A percentile compares a stretch with the other conserved stretches of the same genome.
Evolutionary conservation across 1,140 invertebrate species (phyloP).

Genomic region (Drosophila fuyamai): DNA sequence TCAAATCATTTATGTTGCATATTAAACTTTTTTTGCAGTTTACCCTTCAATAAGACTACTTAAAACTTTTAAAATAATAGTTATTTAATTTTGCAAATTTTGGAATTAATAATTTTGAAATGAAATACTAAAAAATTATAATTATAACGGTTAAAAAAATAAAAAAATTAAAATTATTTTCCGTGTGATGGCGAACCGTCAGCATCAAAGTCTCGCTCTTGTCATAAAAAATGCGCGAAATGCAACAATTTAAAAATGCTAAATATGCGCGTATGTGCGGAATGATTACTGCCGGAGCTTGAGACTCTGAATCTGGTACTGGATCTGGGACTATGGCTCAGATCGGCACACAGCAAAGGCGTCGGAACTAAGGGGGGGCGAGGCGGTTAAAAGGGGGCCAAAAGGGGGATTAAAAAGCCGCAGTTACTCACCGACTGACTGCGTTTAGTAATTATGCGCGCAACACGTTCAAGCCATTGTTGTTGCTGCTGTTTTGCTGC

Average conservation of each 20-base stretch:
- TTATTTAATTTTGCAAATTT: too few relatives aligned
- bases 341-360: constrained; percentile 36
- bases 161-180: too few relatives aligned
- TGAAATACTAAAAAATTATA: too few relatives aligned
- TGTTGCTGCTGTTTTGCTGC: constrained; percentile 25
- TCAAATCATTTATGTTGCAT: too few relatives aligned
- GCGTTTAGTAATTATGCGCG: constrained; percentile 74
- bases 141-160: too few relatives aligned
- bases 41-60: too few relatives aligned
- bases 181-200: constrained; percentile 31
- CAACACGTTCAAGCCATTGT: constrained; percentile 72
- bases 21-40: too few relatives aligned
- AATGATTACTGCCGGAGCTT: constrained; percentile 62
- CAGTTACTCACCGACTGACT: constrained; percentile 43
- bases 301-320: constrained; percentile 27
- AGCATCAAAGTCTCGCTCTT: constrained; percentile 49
- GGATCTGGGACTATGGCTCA: constrained; percentile 32
- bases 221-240: constrained; percentile 80
- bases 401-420: constrained; percentile 41
- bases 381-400: not conserved
- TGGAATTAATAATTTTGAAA: too few relatives aligned
- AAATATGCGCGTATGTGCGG: constrained; percentile 80
- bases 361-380: constrained; percentile 29
- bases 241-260: constrained; percentile 81
- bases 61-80: too few relatives aligned